These are phyloP conservation scores for Diprion similis DNA, from an alignment of 1,140 invertebrate species.

Conservation along the genomic window DNA sequence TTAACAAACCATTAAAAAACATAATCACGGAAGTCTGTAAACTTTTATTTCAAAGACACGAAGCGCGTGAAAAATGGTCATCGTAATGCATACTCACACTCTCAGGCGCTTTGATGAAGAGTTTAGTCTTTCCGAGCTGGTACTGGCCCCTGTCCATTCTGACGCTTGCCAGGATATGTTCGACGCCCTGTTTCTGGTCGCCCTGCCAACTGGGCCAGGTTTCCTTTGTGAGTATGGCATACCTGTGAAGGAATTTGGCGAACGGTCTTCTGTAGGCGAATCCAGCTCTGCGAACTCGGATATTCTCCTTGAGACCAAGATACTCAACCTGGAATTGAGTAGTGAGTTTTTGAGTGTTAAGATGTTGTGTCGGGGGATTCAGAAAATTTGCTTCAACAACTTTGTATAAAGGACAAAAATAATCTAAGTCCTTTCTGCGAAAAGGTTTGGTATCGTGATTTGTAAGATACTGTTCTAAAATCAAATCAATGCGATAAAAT, in stretches of 20 bases:
- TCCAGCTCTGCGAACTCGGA: constrained; percentile 71
- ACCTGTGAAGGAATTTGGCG: constrained; percentile 71
- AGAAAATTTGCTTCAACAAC: too few species aligned
- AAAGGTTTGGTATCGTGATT: too few species aligned
- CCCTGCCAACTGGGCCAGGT: constrained; percentile 74
- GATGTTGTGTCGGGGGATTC: too few species aligned
- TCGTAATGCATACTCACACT: constrained; percentile 62
- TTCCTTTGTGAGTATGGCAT: constrained; percentile 74
- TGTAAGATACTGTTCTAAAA: constrained; percentile 26
- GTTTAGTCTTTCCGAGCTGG: constrained; percentile 75
- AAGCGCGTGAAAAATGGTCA: neutral
- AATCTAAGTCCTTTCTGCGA: too few species aligned
- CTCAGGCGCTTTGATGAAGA: constrained; percentile 82
- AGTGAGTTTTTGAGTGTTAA: neutral
- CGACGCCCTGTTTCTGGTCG: constrained; percentile 66
- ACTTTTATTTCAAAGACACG: too few species aligned
- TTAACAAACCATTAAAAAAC: too few species aligned
- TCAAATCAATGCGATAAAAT: constrained; percentile 45
- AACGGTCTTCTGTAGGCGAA: constrained; percentile 72
- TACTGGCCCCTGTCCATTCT: constrained; percentile 74
- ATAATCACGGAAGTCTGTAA: too few species aligned
- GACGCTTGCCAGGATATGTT: constrained; percentile 67
- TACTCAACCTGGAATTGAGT: constrained; percentile 63
- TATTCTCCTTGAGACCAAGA: constrained; percentile 72
- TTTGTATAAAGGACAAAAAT: too few species aligned